A percentile compares a stretch with the other conserved stretches of the same genome.
Evolutionary conservation across 2,888 invertebrate genomes (phyloP).

Genomic region (Agriopis aurantiaria): DNA sequence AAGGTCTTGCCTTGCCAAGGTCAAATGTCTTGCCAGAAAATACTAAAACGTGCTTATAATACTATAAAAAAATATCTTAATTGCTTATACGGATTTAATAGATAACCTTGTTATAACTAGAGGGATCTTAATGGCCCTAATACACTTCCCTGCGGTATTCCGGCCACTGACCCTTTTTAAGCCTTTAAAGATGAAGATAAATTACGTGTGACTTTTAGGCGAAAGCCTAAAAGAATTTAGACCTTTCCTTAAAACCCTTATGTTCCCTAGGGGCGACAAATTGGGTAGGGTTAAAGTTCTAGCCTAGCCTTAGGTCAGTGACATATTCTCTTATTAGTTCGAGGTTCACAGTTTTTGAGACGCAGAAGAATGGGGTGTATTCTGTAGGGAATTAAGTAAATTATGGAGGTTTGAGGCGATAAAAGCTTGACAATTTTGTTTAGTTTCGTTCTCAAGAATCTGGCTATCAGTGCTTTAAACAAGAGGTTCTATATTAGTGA

Average conservation of each 20-base stretch:
- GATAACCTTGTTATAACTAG: not conserved
- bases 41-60: not conserved
- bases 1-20: too few relatives aligned
- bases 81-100: not conserved
- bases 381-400: not conserved
- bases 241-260: slow-evolving; percentile 18
- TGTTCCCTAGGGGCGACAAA: slow-evolving; percentile 18
- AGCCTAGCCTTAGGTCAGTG: slow-evolving; percentile 18
- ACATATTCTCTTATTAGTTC: slow-evolving; percentile 15
- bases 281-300: slow-evolving; percentile 14
- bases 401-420: not conserved
- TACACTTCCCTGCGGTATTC: slow-evolving; percentile 13
- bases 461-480: not conserved
- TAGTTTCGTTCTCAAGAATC: not conserved
- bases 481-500: not conserved
- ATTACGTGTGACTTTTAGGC: slow-evolving; percentile 21
- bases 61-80: not conserved
- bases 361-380: not conserved
- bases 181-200: slow-evolving; percentile 21
- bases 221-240: slow-evolving; percentile 21
- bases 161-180: slow-evolving; percentile 13
- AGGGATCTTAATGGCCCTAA: slow-evolving; percentile 6
- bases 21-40: not conserved
- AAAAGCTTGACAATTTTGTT: slow-evolving; percentile 9
- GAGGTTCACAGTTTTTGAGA: not conserved